Evolutionary conservation across 53 echinoderm and acorn worm species (phyloP).

Genomic region (Temnopleurus reevesii): DNA sequence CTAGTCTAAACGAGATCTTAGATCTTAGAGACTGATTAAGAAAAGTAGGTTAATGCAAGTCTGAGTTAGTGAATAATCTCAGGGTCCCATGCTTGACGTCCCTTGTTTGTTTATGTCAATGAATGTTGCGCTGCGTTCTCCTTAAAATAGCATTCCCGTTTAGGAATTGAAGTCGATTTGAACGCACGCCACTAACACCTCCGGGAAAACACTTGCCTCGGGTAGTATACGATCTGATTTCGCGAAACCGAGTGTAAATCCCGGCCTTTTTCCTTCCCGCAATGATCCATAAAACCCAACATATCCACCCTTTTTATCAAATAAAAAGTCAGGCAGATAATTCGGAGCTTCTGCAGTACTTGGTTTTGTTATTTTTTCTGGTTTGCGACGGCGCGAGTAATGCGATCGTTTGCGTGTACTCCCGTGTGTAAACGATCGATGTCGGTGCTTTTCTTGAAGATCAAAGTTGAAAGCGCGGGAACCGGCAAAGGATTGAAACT

Average conservation of each 20-base stretch:
- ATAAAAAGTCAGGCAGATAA: background rate
- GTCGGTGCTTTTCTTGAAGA: conserved; percentile 10
- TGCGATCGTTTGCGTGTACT: background rate
- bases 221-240: background rate
- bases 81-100: no score
- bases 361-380: conserved; percentile 15
- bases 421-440: conserved; percentile 29
- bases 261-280: background rate
- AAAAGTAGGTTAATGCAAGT: no score
- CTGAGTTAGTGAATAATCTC: no score
- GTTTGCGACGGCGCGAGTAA: conserved; percentile 6
- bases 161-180: no score
- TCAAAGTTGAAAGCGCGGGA: background rate
- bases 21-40: no score
- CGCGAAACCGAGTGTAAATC: background rate
- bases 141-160: no score
- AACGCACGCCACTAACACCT: no score
- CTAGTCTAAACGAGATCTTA: no score
- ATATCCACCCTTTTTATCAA: background rate
- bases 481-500: no score
- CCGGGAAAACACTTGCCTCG: background rate
- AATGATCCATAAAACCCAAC: background rate
- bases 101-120: no score
- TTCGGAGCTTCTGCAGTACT: background rate
- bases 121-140: no score